Evolutionary conservation across 2,797 vertebrate genomes (phyloP), one percentile per base, ranked within the genome.

Genomic region (Scolopax bukidnonensis): DNA sequence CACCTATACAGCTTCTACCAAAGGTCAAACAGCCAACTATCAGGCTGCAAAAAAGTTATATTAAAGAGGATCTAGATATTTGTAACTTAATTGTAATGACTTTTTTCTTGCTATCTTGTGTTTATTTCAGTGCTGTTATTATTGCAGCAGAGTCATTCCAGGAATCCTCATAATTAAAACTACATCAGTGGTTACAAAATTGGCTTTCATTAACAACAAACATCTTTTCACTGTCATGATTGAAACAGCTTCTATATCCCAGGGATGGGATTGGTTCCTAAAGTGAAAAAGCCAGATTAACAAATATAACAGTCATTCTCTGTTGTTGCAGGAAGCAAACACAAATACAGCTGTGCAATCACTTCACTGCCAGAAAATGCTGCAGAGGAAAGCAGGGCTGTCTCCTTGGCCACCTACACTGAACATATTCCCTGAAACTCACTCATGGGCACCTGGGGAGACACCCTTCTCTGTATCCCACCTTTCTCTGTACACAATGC

Each of bases 401-500:
- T 8, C 18, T 43, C 57, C 33, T 1, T 18, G 40, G 64, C 14
- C 23, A 11, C 45, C 27, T 16, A 3, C 47, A 14, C 27, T 3
- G 24, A 20, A 5, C 12, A 13, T 6, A 19, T 14, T 0, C 23
- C 5, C 30, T 8, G 12, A 11, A 51, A 10, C 21, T 15, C 43
- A 4, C 75, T 32, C 25, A 3, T 0, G 1, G 23, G 4, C 28
- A 36, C 0, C 15, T 14, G 0, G 17, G 33, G 8, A 16, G 14
- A 15, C 4, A 0, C 1, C 15, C 16, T 25, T 32, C 53, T 56
- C 53, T 56, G 17, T 20, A 20, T 11, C 48, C 8, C 18, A 11
- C 0, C 6, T 1, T 6, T 4, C 28, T 16, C 28, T 16, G 20
- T 1, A 8, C 5, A 0, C 2, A 1, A 18, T 1, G 12, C 13